Evolutionary conservation across 2,113 vertebrate species (phyloP), one percentile per base, ranked within the genome.

Genomic region (Casuarius casuarius): DNA sequence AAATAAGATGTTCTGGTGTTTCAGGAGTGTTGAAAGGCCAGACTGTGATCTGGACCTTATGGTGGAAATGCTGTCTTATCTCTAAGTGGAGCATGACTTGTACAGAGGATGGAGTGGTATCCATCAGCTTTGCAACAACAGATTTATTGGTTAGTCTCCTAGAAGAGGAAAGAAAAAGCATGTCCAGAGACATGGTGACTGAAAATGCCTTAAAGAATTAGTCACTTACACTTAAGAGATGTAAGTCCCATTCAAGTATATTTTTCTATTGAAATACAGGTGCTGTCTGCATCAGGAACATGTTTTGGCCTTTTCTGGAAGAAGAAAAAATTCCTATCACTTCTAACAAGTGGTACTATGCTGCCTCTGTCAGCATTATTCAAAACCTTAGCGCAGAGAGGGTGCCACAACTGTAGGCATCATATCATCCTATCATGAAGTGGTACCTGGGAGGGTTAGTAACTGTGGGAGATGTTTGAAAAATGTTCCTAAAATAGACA

Each of bases 161-260:
- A 84, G 83, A 83, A 73, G 48, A n/a, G 76, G 71, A 89, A 92
- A 85, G 25, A 96, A 89, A 59, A 95, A 95, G 86, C 84, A 74
- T 48, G 26, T 82, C 94, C 87, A 74, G 95, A 96, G 96, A 92
- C 85, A 78, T 38, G 3, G 2, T 19, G 42, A 48, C 71, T 26
- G 42, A 73, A 72, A 48, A 72, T n/a, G 51, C 51, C 70, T 91
- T 86, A 77, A 88, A 94, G 92, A 76, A 33, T 74, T 40, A 72
- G 73, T 92, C 51, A 49, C 77, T 95, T 81, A 81, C 16, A 61
- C 71, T 90, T 66, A 92, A 63, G 61, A 87, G 11, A 44, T 66
- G 12, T 13, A 54, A 73, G 26, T 15, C 38, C 28, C 16, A 17
- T 91, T 78, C 21, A 73, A 56, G 14, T 23, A 48, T 20, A 25